Conservation (phyloP, 2,113 vertebrate species). For the Agapornis roseicollis region DNA sequence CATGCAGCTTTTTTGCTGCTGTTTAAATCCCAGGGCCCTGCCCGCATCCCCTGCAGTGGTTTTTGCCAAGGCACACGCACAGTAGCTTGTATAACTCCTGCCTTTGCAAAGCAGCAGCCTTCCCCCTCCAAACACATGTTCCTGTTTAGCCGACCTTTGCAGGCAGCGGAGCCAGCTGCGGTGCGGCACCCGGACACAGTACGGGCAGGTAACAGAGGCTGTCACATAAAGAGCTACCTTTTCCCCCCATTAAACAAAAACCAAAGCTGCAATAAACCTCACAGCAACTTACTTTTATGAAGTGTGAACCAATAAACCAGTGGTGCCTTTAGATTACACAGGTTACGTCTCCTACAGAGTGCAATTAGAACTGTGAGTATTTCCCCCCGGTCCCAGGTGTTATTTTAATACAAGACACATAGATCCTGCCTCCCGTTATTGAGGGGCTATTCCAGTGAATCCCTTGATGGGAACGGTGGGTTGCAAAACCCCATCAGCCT, state of each 20-base stretch:
- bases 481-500: not conserved
- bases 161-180: constrained; percentile 13
- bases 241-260: constrained; percentile 4
- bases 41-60: not conserved
- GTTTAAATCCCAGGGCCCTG: not conserved
- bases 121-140: constrained; percentile 46
- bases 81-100: not conserved
- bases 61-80: not conserved
- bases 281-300: constrained; percentile 60
- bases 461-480: not conserved
- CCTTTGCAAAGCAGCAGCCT: not conserved
- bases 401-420: accelerated
- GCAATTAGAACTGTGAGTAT: not conserved
- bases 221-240: not conserved
- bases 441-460: accelerated
- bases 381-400: not conserved
- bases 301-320: constrained; percentile 67
- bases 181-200: not conserved
- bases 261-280: constrained; percentile 48
- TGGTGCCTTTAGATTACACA: not conserved
- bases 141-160: constrained; percentile 33
- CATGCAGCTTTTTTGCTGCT: not conserved
- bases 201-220: constrained; percentile 20
- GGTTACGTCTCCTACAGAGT: not conserved
- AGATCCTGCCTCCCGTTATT: accelerated